These are phyloP conservation scores for Pangasius larnaudii DNA, from an alignment of 2,797 vertebrate genomes.

Conservation along the genomic window DNA sequence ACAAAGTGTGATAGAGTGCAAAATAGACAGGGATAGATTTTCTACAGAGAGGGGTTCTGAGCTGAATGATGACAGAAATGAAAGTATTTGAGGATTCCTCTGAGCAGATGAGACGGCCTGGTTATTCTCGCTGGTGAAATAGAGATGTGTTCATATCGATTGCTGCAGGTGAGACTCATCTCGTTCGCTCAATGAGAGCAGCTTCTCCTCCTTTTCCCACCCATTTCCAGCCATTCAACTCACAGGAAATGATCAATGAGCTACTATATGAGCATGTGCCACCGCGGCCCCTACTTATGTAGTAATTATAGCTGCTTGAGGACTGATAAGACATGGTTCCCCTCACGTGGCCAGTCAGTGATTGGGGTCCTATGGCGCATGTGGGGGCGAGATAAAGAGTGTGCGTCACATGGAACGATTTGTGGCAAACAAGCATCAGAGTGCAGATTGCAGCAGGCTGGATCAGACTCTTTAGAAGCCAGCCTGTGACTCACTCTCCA, in stretches of 20 bases:
- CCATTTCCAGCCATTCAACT: slow-evolving; percentile 29
- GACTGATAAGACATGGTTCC: slow-evolving; percentile 35
- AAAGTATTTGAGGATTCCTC: neutral
- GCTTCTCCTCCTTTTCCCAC: slow-evolving; percentile 19
- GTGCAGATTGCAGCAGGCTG: slow-evolving; percentile 38
- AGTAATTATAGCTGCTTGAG: slow-evolving; percentile 45
- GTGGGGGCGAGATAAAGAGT: slow-evolving; percentile 48
- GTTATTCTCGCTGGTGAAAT: slow-evolving; percentile 23
- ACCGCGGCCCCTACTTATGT: slow-evolving; percentile 23
- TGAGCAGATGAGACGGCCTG: neutral
- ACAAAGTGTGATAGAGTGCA: slow-evolving; percentile 2
- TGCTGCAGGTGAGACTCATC: slow-evolving; percentile 40
- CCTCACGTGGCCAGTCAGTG: slow-evolving; percentile 14
- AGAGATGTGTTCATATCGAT: slow-evolving; percentile 45
- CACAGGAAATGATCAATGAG: slow-evolving; percentile 49
- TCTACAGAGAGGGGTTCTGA: neutral
- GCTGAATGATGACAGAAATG: slow-evolving; percentile 1
- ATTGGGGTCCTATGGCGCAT: slow-evolving; percentile 21
- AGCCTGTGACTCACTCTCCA: slow-evolving; percentile 43
- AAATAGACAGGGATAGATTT: neutral
- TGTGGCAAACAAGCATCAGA: slow-evolving; percentile 34
- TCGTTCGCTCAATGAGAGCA: slow-evolving; percentile 19
- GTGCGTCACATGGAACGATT: slow-evolving; percentile 37
- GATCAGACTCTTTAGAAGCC: slow-evolving; percentile 32
- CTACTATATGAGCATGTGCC: slow-evolving; percentile 33